A percentile compares a stretch with the other conserved stretches of the same genome.
These are phyloP conservation scores for Petrocephalus sullivani DNA, from an alignment of 2,797 vertebrate species.

Conservation along the genomic window DNA sequence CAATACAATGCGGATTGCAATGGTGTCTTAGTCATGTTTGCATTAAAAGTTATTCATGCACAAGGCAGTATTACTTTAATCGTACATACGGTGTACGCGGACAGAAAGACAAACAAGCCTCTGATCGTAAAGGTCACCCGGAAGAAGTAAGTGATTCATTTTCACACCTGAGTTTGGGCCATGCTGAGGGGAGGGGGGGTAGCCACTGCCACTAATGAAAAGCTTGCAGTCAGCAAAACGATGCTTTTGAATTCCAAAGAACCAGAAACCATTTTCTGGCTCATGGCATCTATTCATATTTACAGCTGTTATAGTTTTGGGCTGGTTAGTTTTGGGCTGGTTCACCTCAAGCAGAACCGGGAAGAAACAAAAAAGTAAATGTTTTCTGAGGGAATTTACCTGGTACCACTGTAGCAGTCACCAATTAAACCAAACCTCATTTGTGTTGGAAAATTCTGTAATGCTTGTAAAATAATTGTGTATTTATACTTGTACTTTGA, in stretches of 20 bases:
- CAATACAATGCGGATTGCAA: neutral
- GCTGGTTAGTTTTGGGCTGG: neutral
- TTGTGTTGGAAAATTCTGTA: neutral
- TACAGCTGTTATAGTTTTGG: neutral
- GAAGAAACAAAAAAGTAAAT: neutral
- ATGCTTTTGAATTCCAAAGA: neutral
- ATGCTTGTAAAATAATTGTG: neutral
- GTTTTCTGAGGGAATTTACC: neutral
- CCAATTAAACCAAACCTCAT: neutral
- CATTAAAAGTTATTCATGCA: neutral
- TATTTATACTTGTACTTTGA: neutral
- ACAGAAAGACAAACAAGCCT: neutral
- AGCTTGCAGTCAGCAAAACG: neutral
- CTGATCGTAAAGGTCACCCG: constrained; percentile 11
- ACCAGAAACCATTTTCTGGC: neutral
- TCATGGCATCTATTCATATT: neutral
- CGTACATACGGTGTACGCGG: neutral
- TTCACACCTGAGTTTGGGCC: constrained; percentile 5
- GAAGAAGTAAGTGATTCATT: constrained; percentile 23
- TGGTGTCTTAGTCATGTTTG: neutral
- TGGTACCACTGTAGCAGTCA: neutral
- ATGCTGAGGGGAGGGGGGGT: neutral
- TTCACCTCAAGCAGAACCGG: neutral
- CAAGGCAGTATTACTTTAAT: neutral
- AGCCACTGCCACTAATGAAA: neutral